Percentiles rank a stretch among this genome's conserved stretches.
These are phyloP conservation scores for Amblyopsis hoosieri DNA, from an alignment of 2,797 vertebrate genomes.

Conservation along the genomic window DNA sequence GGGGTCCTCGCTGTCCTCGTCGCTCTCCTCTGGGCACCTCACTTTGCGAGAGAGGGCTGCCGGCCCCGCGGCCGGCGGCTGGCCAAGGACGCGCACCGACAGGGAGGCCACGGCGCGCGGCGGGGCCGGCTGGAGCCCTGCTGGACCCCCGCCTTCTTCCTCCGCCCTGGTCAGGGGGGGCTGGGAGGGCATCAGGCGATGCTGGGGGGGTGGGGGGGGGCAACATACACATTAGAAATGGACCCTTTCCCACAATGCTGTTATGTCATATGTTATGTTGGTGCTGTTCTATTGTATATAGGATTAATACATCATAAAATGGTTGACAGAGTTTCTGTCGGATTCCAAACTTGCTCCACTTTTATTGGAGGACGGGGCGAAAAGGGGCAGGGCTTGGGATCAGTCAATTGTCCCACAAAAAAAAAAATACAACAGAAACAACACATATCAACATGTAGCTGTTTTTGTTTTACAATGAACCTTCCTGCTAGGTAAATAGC, in stretches of 20 bases:
- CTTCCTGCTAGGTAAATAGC: background rate
- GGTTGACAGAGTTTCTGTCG: no score
- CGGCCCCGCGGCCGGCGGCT: conserved; percentile 57
- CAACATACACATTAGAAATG: conserved; percentile 10
- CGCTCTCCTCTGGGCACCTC: conserved; percentile 63
- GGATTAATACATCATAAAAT: no score
- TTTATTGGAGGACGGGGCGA: no score
- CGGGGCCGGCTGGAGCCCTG: conserved; percentile 53
- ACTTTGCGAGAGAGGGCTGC: conserved; percentile 56
- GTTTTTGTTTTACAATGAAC: background rate
- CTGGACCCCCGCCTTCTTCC: conserved; percentile 45
- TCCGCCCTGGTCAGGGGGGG: conserved; percentile 43
- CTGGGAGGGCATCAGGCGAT: conserved; percentile 45
- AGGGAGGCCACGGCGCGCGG: conserved; percentile 80
- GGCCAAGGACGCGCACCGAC: conserved; percentile 78
- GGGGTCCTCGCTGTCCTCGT: conserved; percentile 67
- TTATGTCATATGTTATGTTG: no score
- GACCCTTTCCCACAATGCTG: background rate
- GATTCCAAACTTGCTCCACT: no score
- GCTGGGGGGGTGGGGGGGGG: conserved; percentile 43
- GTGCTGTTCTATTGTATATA: no score
- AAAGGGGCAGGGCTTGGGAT: no score
- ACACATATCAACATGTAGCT: background rate
- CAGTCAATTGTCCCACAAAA: no score
- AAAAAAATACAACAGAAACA: no score